Conservation (phyloP, 2,888 invertebrate genomes). For the Lasioglossum marginatum region DNA sequence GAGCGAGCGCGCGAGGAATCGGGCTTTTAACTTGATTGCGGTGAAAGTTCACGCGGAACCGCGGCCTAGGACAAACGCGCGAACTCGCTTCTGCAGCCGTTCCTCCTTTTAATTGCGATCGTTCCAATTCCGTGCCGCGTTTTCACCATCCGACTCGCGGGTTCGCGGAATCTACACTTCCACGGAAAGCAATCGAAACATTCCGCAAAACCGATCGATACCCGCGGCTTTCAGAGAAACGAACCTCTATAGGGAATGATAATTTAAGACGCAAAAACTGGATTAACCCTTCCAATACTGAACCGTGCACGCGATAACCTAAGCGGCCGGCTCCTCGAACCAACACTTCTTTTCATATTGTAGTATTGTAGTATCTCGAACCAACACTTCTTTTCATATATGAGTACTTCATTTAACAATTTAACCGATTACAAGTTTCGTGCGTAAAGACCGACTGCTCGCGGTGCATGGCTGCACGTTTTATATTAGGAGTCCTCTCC, state of each 20-base stretch:
- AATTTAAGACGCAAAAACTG: background rate
- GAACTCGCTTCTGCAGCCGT: background rate
- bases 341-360: no score
- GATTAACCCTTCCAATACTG: no score
- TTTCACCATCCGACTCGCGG: slow-evolving; percentile 41
- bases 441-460: no score
- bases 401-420: no score
- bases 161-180: slow-evolving; percentile 48
- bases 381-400: no score
- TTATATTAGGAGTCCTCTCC: no score
- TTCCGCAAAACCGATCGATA: slow-evolving; percentile 17
- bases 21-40: slow-evolving; percentile 78
- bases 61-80: slow-evolving; percentile 1
- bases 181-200: slow-evolving; percentile 39
- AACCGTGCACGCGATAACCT: no score
- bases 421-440: no score
- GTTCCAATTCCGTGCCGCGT: slow-evolving; percentile 52
- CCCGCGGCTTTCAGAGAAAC: background rate
- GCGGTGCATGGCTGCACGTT: no score
- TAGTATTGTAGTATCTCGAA: no score
- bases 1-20: slow-evolving; percentile 72
- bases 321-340: no score
- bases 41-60: slow-evolving; percentile 70
- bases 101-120: slow-evolving; percentile 56
- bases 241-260: background rate